A percentile compares a stretch with the other conserved stretches of the same genome.
These are phyloP conservation scores for Cremastobaeus sp. DNA, from an alignment of 2,888 invertebrate genomes.

Conservation along the genomic window DNA sequence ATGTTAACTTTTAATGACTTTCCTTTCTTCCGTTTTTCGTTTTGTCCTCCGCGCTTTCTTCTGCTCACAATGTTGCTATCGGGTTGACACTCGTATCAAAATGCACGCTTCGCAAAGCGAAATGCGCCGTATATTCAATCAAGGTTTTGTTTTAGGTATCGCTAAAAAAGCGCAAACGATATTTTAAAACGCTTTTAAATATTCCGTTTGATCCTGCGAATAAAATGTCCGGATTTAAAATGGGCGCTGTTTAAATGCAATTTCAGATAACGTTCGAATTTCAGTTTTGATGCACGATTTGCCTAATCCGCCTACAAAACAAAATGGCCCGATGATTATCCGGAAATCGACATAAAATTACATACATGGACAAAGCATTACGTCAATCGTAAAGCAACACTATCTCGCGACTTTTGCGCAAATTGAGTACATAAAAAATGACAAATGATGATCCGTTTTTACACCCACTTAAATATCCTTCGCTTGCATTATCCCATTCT, in stretches of 20 bases:
- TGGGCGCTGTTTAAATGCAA: too few relatives aligned
- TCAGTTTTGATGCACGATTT: too few relatives aligned
- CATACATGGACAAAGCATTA: constrained; percentile 3
- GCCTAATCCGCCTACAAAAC: neutral
- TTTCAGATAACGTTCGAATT: neutral
- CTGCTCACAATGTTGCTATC: constrained; percentile 11
- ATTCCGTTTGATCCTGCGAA: too few relatives aligned
- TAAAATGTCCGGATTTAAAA: too few relatives aligned
- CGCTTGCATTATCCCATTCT: constrained; percentile 39
- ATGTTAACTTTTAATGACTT: constrained; percentile 43
- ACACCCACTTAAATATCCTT: constrained; percentile 32
- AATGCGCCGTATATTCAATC: too few relatives aligned
- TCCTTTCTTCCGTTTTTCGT: constrained; percentile 18
- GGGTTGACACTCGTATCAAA: too few relatives aligned
- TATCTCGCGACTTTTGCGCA: constrained; percentile 13
- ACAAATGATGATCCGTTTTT: constrained; percentile 38
- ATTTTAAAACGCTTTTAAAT: too few relatives aligned
- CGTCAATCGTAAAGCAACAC: constrained; percentile 17
- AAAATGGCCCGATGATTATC: neutral
- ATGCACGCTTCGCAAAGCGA: too few relatives aligned
- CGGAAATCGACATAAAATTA: neutral
- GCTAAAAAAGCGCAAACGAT: too few relatives aligned
- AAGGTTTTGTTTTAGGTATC: too few relatives aligned
- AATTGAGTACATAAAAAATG: constrained; percentile 32
- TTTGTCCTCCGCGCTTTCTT: constrained; percentile 10